A percentile compares a stretch with the other conserved stretches of the same genome.
These are phyloP conservation scores for Phylloscopus whistleri DNA, from an alignment of 2,113 vertebrate species.

Conservation along the genomic window DNA sequence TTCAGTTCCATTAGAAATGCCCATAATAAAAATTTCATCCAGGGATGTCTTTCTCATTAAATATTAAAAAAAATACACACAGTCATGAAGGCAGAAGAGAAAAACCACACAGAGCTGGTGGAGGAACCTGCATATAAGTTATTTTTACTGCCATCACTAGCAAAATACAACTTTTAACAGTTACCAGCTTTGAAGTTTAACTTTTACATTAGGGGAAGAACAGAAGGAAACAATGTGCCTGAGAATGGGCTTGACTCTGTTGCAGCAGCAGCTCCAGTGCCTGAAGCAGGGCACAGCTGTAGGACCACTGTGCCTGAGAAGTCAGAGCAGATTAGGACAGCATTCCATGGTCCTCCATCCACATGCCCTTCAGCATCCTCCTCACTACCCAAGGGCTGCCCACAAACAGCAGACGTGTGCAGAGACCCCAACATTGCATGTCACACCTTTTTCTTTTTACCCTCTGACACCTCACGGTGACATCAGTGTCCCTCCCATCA, in stretches of 20 bases:
- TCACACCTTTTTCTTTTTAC: background rate
- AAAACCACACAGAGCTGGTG: background rate
- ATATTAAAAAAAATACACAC: background rate
- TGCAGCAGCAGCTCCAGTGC: background rate
- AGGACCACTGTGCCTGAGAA: background rate
- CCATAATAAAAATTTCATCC: background rate
- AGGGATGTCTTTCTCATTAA: background rate
- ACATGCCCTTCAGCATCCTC: background rate
- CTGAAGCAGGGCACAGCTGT: background rate
- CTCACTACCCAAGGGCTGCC: background rate
- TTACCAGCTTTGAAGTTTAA: background rate
- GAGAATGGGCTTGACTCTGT: background rate
- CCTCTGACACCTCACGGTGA: background rate
- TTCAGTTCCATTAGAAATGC: background rate
- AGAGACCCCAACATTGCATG: background rate
- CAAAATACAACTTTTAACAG: background rate
- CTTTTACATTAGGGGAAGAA: background rate
- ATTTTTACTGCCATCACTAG: background rate
- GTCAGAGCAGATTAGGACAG: background rate
- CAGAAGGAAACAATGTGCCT: background rate
- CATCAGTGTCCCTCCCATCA: background rate
- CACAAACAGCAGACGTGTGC: background rate
- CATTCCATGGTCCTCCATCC: background rate
- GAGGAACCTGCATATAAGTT: fast-evolving
- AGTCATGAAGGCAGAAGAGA: background rate